Evolutionary conservation across 2,888 invertebrate genomes (phyloP).

Genomic region (Drosophila paracracens): DNA sequence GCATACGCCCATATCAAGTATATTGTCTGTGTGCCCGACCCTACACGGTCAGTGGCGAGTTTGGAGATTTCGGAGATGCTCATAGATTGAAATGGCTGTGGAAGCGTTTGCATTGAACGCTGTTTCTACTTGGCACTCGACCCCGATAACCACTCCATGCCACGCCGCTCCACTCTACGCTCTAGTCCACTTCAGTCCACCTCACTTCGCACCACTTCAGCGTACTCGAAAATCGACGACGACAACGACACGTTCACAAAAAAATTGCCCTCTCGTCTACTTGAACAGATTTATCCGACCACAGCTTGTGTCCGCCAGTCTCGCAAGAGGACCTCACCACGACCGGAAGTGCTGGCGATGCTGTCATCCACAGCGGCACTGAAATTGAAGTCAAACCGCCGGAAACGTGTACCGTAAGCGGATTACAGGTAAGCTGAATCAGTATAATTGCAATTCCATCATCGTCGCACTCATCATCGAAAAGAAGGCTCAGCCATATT

Average conservation of each 20-base stretch:
- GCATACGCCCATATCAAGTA: conserved; percentile 62
- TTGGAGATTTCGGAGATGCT: conserved; percentile 17
- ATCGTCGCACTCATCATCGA: conserved; percentile 66
- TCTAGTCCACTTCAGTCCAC: conserved; percentile 31
- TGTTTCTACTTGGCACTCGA: conserved; percentile 51
- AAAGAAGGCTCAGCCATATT: conserved; percentile 44
- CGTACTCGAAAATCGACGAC: conserved; percentile 43
- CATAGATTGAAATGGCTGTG: conserved; percentile 31
- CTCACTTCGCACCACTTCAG: conserved; percentile 33
- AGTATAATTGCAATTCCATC: conserved; percentile 76
- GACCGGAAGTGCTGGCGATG: conserved; percentile 77
- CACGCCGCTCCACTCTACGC: conserved; percentile 17
- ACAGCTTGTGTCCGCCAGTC: conserved; percentile 83
- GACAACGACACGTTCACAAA: conserved; percentile 44
- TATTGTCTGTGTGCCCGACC: conserved; percentile 35
- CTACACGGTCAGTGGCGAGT: conserved; percentile 20
- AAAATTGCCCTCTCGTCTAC: conserved; percentile 61
- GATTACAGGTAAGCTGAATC: conserved; percentile 89
- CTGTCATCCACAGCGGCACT: conserved; percentile 84
- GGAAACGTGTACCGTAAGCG: conserved; percentile 84
- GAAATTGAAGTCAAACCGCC: conserved; percentile 88
- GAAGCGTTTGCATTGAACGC: conserved; percentile 49
- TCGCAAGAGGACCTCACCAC: conserved; percentile 83
- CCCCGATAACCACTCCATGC: conserved; percentile 22
- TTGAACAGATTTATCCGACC: conserved; percentile 83